These are phyloP conservation scores for Tor tambroides DNA, from an alignment of 2,113 vertebrate genomes.

Conservation along the genomic window DNA sequence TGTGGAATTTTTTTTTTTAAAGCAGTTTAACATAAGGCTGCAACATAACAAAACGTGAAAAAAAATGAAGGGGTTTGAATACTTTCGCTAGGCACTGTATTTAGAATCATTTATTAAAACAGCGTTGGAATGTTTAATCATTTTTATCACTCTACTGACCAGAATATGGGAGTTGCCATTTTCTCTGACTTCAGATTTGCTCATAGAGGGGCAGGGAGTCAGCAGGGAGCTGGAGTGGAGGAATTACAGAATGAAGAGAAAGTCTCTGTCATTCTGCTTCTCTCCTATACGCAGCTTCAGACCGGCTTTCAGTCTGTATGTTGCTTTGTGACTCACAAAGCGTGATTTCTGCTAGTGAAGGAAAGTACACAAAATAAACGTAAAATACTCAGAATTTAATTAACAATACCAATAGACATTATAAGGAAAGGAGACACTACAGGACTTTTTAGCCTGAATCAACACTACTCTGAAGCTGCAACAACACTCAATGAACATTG, in stretches of 20 bases:
- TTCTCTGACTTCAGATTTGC: slow-evolving; percentile 3
- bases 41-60: too few species aligned
- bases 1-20: too few species aligned
- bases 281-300: neutral
- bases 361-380: too few species aligned
- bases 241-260: neutral
- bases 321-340: neutral
- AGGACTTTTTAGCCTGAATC: neutral
- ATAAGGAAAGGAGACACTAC: neutral
- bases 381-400: too few species aligned
- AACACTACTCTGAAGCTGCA: too few species aligned
- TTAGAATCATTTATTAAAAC: neutral
- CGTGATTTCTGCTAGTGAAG: neutral
- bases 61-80: too few species aligned
- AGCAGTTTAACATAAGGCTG: too few species aligned
- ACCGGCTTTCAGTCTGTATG: neutral
- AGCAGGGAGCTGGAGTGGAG: neutral
- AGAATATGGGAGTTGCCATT: neutral
- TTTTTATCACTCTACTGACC: neutral
- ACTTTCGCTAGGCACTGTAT: too few species aligned
- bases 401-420: too few species aligned
- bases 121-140: neutral
- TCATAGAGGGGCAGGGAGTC: neutral
- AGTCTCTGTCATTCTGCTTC: neutral
- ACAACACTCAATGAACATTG: too few species aligned